These are phyloP conservation scores for Stenurella melanura DNA, from an alignment of 2,888 invertebrate genomes.

Conservation along the genomic window DNA sequence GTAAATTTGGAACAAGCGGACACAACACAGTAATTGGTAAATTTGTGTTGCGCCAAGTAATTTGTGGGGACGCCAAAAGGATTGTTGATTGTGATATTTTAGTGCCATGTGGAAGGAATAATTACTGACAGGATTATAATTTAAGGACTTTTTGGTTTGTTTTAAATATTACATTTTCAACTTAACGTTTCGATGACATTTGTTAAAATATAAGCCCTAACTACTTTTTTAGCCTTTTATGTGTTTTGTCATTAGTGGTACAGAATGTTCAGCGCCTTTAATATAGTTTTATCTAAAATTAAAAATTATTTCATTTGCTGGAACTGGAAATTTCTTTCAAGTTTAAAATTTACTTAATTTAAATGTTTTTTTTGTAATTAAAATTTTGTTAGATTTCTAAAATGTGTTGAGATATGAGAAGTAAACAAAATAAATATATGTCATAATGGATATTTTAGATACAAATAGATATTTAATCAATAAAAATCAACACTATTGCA, in stretches of 20 bases:
- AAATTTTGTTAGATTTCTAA: no score
- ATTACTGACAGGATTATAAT: slow-evolving; percentile 21
- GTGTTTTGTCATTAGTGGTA: no score
- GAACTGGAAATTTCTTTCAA: not conserved
- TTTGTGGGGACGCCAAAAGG: slow-evolving; percentile 19
- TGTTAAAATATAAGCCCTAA: not conserved
- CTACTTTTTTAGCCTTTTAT: no score
- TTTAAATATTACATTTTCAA: slow-evolving; percentile 26
- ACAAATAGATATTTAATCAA: no score
- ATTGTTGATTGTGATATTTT: slow-evolving; percentile 31
- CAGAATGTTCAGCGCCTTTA: no score
- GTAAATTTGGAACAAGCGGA: slow-evolving; percentile 45
- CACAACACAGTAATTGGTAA: slow-evolving; percentile 31
- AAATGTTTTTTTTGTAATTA: not conserved
- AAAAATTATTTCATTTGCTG: not conserved
- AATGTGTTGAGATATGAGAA: slow-evolving; percentile 13
- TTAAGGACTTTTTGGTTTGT: slow-evolving; percentile 31
- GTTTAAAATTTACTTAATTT: not conserved
- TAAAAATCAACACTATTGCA: no score
- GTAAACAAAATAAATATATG: slow-evolving; percentile 1
- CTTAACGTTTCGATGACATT: not conserved
- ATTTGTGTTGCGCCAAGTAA: slow-evolving; percentile 34
- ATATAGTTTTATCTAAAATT: no score
- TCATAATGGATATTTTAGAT: not conserved
- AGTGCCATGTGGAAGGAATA: slow-evolving; percentile 5